Conservation (phyloP, 2,888 invertebrate genomes). For the Caenorhabditis sp. region DNA sequence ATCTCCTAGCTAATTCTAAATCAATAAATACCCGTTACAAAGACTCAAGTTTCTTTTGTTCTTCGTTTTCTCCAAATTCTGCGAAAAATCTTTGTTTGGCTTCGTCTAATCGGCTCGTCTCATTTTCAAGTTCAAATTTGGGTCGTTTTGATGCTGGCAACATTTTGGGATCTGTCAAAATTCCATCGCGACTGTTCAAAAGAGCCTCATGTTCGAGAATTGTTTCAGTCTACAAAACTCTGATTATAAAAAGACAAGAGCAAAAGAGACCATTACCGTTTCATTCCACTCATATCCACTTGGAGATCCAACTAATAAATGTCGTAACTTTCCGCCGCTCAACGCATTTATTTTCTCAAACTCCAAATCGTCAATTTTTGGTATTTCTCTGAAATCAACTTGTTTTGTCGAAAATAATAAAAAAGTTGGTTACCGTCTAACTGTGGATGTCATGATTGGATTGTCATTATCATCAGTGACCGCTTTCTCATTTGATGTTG, state of each 20-base stretch:
- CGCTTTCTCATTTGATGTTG: conserved; percentile 59
- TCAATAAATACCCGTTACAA: neutral
- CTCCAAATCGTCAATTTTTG: conserved; percentile 61
- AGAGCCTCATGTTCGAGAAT: conserved; percentile 61
- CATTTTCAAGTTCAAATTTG: conserved; percentile 1
- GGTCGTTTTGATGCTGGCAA: conserved; percentile 55
- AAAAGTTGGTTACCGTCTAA: conserved; percentile 42
- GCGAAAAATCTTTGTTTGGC: conserved; percentile 34
- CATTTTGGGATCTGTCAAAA: conserved; percentile 65
- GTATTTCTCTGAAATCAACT: conserved; percentile 64
- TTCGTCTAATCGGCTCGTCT: conserved; percentile 22
- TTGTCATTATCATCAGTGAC: conserved; percentile 66
- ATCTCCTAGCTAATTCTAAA: neutral
- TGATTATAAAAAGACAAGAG: conserved; percentile 38
- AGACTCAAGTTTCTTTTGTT: neutral
- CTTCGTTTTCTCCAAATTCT: conserved; percentile 11
- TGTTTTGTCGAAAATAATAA: neutral
- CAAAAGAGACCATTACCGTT: conserved; percentile 51
- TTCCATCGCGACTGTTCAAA: conserved; percentile 44
- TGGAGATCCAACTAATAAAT: conserved; percentile 70
- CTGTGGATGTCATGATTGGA: conserved; percentile 64
- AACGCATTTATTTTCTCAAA: conserved; percentile 66
- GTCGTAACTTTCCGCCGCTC: conserved; percentile 65
- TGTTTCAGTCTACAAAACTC: conserved; percentile 63
- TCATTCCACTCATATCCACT: conserved; percentile 69